Evolutionary conservation across 2,113 vertebrate genomes (phyloP), one percentile per base, ranked within the genome.

Genomic region (Catagonus wagneri): DNA sequence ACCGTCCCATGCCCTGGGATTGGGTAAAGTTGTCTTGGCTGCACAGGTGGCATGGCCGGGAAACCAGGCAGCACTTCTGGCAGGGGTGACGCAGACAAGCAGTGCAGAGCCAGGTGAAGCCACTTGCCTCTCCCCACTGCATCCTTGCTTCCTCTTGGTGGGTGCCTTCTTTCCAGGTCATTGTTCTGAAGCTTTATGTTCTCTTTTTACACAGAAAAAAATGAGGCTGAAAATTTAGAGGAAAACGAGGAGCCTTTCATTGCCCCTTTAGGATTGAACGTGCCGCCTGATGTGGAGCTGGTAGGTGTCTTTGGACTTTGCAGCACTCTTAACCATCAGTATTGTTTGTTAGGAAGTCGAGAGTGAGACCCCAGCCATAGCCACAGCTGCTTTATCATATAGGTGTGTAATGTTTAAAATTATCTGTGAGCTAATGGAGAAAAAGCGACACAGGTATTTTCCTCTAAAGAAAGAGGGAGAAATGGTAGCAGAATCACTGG

Each of bases 281-380:
- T 99, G 61, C 99, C 99, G 19, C 98, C 99, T 36, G 99, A 99
- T 69, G 99, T 99, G 84, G 99, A 99, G 85, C 98, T 99, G 99
- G 99, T 99, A 98, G 93, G 99, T 99, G 71, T 97, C 3, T 56
- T 1, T 66, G 7, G 90, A 32, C 60, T 39, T 83, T 1, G 0
- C 11, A 0, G 7, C 36, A 3, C 27, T 6, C 2, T 23, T 3
- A 14, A 0, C 52, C 27, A 1, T 4, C 36, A 1, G 27, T 19
- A 5, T 4, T 17, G 2, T 54, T n/a, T 13, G 56, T 2, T 3
- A 3, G 20, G 20, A 8, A 23, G 19, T 52, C 60, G 8, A 1
- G 4, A 60, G 66, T 14, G 32, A 19, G 39, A 16, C 1, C 22
- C 6, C 3, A 2, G 4, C 34, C 1, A 0, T 0, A 4, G 13